These are phyloP conservation scores for Melinopterus prodromus DNA, from an alignment of 2,888 invertebrate genomes.

Conservation along the genomic window DNA sequence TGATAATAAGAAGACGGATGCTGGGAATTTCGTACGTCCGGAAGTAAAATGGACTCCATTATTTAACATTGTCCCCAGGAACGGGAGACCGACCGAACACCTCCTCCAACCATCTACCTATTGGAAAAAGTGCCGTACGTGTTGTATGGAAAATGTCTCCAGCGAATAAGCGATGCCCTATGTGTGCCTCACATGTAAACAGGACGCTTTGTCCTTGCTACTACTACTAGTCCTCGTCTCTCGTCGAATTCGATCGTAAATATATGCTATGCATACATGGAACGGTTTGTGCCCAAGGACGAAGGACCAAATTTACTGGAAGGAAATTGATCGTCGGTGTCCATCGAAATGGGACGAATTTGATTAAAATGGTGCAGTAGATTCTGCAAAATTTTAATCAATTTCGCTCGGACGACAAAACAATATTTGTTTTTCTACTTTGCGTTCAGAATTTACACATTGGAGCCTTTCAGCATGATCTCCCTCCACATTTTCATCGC, in stretches of 20 bases:
- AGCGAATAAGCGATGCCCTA: background rate
- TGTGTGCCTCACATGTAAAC: constrained; percentile 4
- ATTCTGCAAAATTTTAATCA: background rate
- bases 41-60: constrained; percentile 45
- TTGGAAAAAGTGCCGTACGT: constrained; percentile 8
- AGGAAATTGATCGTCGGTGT: background rate
- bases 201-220: background rate
- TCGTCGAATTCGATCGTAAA: background rate
- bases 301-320: background rate
- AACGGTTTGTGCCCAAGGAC: background rate
- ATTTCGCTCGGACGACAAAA: too few relatives aligned
- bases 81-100: constrained; percentile 10
- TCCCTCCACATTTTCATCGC: too few relatives aligned
- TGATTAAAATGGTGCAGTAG: too few relatives aligned
- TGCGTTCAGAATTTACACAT: too few relatives aligned
- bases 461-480: too few relatives aligned
- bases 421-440: too few relatives aligned
- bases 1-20: constrained; percentile 46
- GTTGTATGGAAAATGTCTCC: background rate
- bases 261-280: background rate
- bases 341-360: background rate
- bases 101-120: constrained; percentile 21
- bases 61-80: constrained; percentile 42
- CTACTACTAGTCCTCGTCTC: background rate
- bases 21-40: constrained; percentile 44